phyloP scores from a whole-genome alignment of 2,888 invertebrate genomes.

The Drosophila mimetica region DNA sequence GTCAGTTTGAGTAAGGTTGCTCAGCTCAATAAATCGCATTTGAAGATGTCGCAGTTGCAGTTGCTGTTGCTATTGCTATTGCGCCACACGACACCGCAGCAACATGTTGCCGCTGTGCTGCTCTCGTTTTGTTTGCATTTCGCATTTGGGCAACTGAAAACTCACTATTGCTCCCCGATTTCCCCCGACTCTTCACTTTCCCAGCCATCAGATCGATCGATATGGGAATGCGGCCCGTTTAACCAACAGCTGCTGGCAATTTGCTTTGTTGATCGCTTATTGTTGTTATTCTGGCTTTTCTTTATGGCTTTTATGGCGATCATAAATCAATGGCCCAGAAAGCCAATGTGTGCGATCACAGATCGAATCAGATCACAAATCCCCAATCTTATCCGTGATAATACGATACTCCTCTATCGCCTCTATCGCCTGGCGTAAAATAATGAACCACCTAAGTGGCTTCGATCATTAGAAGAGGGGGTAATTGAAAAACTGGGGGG shows the following conservation, averaged over 20 bases:
- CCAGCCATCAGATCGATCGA: slow-evolving; percentile 17
- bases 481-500: slow-evolving; percentile 64
- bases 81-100: slow-evolving; percentile 27
- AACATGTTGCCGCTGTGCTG: slow-evolving; percentile 1
- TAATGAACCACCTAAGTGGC: slow-evolving; percentile 69
- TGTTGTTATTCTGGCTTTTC: slow-evolving; percentile 35
- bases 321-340: slow-evolving; percentile 36
- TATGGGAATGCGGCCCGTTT: slow-evolving; percentile 10
- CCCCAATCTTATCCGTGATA: slow-evolving; percentile 51
- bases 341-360: slow-evolving; percentile 23
- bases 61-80: slow-evolving; percentile 28
- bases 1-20: slow-evolving; percentile 53
- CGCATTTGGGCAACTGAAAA: slow-evolving; percentile 1
- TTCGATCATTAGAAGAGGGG: slow-evolving; percentile 57
- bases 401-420: slow-evolving; percentile 2
- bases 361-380: slow-evolving; percentile 56
- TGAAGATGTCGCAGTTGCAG: slow-evolving; percentile 37
- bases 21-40: slow-evolving; percentile 33
- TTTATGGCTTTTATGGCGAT: slow-evolving; percentile 23
- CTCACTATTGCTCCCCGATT: not conserved
- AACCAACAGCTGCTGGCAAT: slow-evolving; percentile 37
- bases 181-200: slow-evolving; percentile 1
- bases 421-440: slow-evolving; percentile 34
- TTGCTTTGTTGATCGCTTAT: slow-evolving; percentile 17
- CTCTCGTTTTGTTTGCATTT: slow-evolving; percentile 10